Base-by-base conservation (phyloP, 2,888 invertebrate species). In the Caenorhabditis panamensis region DNA sequence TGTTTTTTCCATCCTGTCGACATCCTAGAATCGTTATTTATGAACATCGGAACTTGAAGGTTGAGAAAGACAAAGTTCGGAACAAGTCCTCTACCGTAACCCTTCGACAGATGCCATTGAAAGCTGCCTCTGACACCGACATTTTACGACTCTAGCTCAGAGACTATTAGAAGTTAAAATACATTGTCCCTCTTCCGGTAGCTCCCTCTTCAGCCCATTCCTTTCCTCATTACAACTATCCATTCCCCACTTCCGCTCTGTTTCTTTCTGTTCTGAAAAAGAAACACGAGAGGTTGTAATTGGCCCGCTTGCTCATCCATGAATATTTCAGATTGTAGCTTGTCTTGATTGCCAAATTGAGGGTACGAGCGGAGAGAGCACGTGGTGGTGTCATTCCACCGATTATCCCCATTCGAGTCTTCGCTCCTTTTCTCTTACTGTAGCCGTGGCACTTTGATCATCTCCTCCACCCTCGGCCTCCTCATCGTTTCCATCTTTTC, bases 321-420 rank as follows among this genome's bases (percentile, higher is more conserved):
- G 66, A 75, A 75, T 75, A 75, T 75, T 75, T 66, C 75, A 75
- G 59, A 66, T 59, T 51, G 2, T 47, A n/a, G 18, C 31, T 9
- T 31, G 31, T 72, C 72, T 31, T 75, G 75, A 75, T 75, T 75
- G 59, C 51, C 22, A 75, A 75, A 66, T 66, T 75, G 66, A 22
- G 18, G n/a, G 54, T 20, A 16, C 26, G 54, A 4, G 28, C 5
- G 51, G 9, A 41, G 41, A 16, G 53, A 51, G 62, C 56, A 64
- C 49, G 58, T 64, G 72, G 47, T 22, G 51, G 8, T n/a, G 31
- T 4, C 20, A 16, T n/a, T 8, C 18, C 22, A 47, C 44, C 18
- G 11, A 8, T 31, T 9, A 9, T 31, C 31, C 9, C 31, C 31
- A 9, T 31, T 9, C 31, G 31, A 31, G 9, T 9, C 31, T 31